A percentile compares a stretch with the other conserved stretches of the same genome.
Evolutionary conservation across 1,140 invertebrate species (phyloP).

Genomic region (Diachasma alloeum): DNA sequence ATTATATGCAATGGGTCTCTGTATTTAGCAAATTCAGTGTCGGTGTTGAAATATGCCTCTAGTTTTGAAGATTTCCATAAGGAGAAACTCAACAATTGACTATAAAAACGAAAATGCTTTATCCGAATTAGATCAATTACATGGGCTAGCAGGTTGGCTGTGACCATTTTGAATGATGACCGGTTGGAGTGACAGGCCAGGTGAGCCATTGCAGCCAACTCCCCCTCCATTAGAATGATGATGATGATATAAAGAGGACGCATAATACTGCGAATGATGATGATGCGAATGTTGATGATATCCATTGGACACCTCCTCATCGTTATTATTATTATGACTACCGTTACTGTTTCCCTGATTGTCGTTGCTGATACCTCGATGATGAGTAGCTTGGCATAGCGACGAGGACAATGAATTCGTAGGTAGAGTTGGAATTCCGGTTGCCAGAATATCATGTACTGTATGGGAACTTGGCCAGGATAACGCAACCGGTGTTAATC

Average conservation of each 20-base stretch:
- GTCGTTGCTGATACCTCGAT: conserved; percentile 15
- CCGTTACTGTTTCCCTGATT: conserved; percentile 9
- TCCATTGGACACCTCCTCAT: conserved; percentile 38
- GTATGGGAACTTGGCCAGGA: conserved; percentile 73
- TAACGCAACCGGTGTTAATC: conserved; percentile 35
- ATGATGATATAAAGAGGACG: conserved; percentile 57
- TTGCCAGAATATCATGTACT: conserved; percentile 75
- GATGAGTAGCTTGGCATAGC: conserved; percentile 44
- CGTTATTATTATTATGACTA: conserved; percentile 39
- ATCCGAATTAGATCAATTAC: conserved; percentile 42
- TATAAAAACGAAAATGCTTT: not conserved
- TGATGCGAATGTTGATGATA: conserved; percentile 37
- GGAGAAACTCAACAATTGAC: not conserved
- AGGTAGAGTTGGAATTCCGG: conserved; percentile 35
- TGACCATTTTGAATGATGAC: conserved; percentile 48
- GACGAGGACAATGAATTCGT: conserved; percentile 45
- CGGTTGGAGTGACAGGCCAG: conserved; percentile 43
- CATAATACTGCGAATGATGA: conserved; percentile 60
- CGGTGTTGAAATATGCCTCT: too few species aligned
- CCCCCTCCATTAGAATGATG: conserved; percentile 40
- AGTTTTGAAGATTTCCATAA: too few species aligned
- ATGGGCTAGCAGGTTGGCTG: conserved; percentile 57
- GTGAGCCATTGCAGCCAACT: not conserved
- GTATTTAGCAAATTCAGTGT: too few species aligned
- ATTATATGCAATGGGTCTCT: too few species aligned